phyloP scores from a whole-genome alignment of 1,140 invertebrate genomes.

The Mamestra configurata region DNA sequence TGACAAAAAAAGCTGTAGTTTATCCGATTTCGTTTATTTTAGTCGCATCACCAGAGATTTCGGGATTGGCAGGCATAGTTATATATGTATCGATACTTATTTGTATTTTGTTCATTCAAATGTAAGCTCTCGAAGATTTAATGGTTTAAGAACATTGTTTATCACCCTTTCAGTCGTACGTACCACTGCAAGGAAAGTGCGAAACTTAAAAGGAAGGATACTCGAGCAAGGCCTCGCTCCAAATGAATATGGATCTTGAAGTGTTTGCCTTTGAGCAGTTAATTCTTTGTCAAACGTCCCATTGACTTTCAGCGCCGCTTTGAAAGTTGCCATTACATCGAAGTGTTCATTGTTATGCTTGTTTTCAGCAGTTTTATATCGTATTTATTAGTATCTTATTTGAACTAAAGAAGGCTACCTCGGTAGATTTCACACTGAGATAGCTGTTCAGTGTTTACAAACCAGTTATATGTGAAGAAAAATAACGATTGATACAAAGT shows the following conservation, averaged over 20 bases:
- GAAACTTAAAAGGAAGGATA: constrained; percentile 35
- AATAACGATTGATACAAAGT: constrained; percentile 15
- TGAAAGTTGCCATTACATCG: constrained; percentile 43
- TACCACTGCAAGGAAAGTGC: constrained; percentile 2
- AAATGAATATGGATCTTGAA: background rate
- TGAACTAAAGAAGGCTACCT: constrained; percentile 1
- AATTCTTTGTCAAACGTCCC: constrained; percentile 1
- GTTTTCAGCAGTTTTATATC: constrained; percentile 38
- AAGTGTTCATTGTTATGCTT: constrained; percentile 40
- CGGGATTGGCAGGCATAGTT: background rate
- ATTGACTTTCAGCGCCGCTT: constrained; percentile 33
- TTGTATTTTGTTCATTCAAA: background rate
- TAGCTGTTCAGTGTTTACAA: constrained; percentile 5
- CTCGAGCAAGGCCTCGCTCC: background rate
- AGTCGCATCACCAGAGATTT: constrained; percentile 6
- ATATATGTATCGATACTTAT: background rate
- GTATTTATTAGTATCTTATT: constrained; percentile 1
- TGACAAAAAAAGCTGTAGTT: background rate
- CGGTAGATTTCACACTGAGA: constrained; percentile 9
- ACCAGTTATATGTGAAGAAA: background rate
- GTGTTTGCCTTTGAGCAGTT: background rate
- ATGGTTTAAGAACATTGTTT: constrained; percentile 1
- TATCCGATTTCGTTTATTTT: constrained; percentile 27
- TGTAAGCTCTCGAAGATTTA: background rate
- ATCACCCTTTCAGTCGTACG: constrained; percentile 34